Percentiles rank a stretch among this genome's conserved stretches.
phyloP scores from a whole-genome alignment of 2,113 vertebrate genomes.

The Galbula dea region DNA sequence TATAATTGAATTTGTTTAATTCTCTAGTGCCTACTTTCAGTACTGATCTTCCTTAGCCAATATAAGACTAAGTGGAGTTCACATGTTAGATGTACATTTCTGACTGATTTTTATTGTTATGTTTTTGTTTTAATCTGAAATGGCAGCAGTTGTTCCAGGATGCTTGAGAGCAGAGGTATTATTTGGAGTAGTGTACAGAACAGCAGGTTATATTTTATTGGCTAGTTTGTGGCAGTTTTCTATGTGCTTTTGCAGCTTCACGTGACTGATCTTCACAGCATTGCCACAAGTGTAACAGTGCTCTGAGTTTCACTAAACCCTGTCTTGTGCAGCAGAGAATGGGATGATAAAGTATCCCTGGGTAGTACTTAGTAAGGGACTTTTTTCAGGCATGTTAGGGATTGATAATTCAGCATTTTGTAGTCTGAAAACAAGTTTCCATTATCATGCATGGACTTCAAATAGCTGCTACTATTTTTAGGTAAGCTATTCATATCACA shows the following conservation, averaged over 20 bases:
- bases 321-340: background rate
- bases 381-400: background rate
- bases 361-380: background rate
- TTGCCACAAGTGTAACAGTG: rapidly evolving
- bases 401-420: background rate
- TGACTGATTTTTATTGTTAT: background rate
- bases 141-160: background rate
- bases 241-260: background rate
- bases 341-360: background rate
- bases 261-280: background rate
- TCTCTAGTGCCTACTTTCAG: background rate
- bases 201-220: background rate
- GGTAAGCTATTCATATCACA: background rate
- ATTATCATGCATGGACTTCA: background rate
- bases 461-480: background rate
- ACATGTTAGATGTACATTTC: background rate
- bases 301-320: background rate
- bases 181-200: background rate
- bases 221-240: background rate
- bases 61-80: background rate
- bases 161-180: background rate
- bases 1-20: background rate
- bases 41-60: background rate
- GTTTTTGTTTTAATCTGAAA: background rate
- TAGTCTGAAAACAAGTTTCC: background rate